Conservation (phyloP, 2,888 invertebrate species). For the Calliopum simillimum region DNA sequence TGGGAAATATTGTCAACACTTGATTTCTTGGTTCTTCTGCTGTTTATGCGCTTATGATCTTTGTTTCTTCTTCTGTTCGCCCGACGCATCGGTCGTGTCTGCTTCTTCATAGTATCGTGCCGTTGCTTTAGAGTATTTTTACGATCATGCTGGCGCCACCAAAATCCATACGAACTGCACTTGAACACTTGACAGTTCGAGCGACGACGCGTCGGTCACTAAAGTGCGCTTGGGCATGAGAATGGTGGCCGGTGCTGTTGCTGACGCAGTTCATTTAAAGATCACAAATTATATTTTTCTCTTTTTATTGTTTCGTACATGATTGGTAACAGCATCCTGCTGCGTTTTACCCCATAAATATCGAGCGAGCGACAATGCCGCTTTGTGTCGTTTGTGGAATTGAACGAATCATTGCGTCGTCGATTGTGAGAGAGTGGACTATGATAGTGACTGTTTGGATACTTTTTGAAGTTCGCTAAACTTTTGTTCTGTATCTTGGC, state of each 20-base stretch:
- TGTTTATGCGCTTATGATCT: background rate
- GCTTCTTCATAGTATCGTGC: background rate
- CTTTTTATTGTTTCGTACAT: slow-evolving; percentile 20
- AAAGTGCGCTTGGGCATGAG: background rate
- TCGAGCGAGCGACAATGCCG: slow-evolving; percentile 32
- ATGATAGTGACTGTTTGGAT: too few relatives aligned
- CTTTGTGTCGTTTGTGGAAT: background rate
- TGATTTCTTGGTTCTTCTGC: slow-evolving; percentile 8
- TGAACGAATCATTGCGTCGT: background rate
- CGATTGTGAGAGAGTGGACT: background rate
- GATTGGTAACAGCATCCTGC: slow-evolving; percentile 39
- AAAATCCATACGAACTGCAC: background rate
- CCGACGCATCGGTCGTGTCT: too few relatives aligned
- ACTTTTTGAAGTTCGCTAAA: background rate
- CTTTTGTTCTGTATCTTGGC: too few relatives aligned
- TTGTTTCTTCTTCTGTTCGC: too few relatives aligned
- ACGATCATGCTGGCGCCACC: slow-evolving; percentile 57
- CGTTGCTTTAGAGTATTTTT: slow-evolving; percentile 44
- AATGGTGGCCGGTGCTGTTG: background rate
- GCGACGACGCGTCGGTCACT: background rate
- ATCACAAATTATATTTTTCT: slow-evolving; percentile 1
- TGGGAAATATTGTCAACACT: slow-evolving; percentile 47
- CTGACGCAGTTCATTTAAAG: background rate
- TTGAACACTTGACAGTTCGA: background rate
- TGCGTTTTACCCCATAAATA: slow-evolving; percentile 38